Evolutionary conservation across 2,797 vertebrate species (phyloP).

Genomic region (Microctenopoma stevenorrisi): DNA sequence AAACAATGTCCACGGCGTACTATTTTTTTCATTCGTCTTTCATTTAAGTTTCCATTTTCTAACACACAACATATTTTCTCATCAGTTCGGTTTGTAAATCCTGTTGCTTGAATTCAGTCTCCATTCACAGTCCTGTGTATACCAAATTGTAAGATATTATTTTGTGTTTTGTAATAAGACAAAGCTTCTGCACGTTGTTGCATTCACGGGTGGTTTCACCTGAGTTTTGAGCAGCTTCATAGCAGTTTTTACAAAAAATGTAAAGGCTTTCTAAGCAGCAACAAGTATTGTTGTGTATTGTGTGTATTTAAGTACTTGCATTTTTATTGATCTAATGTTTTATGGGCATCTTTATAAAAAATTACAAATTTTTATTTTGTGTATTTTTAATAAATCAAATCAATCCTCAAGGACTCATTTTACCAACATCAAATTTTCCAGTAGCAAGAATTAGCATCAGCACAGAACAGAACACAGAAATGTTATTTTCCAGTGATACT

Average conservation of each 20-base stretch:
- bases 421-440: background rate
- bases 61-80: background rate
- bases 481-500: background rate
- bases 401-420: background rate
- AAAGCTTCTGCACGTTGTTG: background rate
- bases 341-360: no score
- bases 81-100: slow-evolving; percentile 11
- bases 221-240: no score
- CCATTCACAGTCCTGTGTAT: background rate
- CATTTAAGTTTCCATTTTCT: background rate
- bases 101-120: slow-evolving; percentile 1
- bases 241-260: no score
- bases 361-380: background rate
- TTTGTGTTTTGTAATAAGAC: background rate
- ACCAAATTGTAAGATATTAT: background rate
- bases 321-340: background rate
- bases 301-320: no score
- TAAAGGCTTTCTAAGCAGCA: background rate
- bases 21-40: slow-evolving; percentile 20
- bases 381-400: background rate
- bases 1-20: slow-evolving; percentile 77
- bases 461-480: background rate
- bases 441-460: background rate
- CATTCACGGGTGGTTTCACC: slow-evolving; percentile 8
- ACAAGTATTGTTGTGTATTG: no score